phyloP scores from a whole-genome alignment of 2,113 vertebrate species.

The Nicator chloris region DNA sequence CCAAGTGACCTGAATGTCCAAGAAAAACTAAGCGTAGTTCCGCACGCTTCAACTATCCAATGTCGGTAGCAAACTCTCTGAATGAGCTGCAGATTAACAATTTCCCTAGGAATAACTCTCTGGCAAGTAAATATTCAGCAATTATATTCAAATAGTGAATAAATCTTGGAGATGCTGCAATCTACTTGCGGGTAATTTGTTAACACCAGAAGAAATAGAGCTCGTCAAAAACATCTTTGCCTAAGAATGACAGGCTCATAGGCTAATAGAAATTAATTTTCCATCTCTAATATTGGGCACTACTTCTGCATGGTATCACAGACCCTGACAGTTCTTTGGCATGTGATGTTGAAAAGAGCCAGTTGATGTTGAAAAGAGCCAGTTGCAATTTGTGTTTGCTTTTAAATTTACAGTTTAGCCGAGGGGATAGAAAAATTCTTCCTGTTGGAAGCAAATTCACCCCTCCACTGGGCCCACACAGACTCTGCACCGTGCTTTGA shows the following conservation, averaged over 20 bases:
- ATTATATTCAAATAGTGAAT: background rate
- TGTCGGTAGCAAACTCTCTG: background rate
- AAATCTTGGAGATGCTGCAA: background rate
- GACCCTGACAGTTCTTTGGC: constrained; percentile 24
- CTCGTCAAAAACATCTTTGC: background rate
- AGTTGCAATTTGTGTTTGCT: background rate
- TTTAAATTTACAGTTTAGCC: constrained; percentile 3
- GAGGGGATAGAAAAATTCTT: background rate
- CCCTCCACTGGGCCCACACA: background rate
- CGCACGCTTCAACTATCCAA: background rate
- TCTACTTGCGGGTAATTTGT: background rate
- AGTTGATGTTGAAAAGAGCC: background rate
- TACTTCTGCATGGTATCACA: background rate
- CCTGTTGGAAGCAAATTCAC: background rate
- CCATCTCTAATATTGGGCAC: constrained; percentile 6
- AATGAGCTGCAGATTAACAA: background rate
- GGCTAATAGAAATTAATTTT: constrained; percentile 32
- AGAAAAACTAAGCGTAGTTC: background rate
- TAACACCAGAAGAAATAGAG: background rate
- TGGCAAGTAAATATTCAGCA: constrained; percentile 36
- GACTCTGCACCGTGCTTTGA: background rate
- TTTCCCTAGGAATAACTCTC: background rate
- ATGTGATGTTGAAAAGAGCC: background rate
- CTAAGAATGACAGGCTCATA: background rate
- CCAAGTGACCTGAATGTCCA: background rate